These are phyloP conservation scores for Rhagologus leucostigma DNA, from an alignment of 2,113 vertebrate species.

Conservation along the genomic window DNA sequence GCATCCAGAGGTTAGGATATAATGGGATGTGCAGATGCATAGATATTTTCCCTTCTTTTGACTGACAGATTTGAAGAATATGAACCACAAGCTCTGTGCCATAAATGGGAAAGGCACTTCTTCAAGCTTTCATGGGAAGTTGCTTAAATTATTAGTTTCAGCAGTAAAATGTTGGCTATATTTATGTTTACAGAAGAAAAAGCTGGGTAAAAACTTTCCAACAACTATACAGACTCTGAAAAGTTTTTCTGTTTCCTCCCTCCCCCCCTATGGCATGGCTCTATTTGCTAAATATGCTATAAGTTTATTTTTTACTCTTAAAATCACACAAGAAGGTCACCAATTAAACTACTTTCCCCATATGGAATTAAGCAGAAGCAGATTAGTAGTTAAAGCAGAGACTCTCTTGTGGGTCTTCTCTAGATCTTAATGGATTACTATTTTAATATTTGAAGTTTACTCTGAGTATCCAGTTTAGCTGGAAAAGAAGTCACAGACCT, in stretches of 20 bases:
- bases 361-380: constrained; percentile 33
- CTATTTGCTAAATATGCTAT: constrained; percentile 3
- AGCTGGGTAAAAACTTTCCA: constrained; percentile 3
- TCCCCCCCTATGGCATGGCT: neutral
- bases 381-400: constrained; percentile 10
- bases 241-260: neutral
- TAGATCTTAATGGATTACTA: neutral
- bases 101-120: constrained; percentile 14
- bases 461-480: neutral
- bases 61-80: neutral
- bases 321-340: constrained; percentile 32
- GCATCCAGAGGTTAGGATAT: constrained; percentile 19
- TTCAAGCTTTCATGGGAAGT: neutral
- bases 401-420: neutral
- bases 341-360: constrained; percentile 15
- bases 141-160: constrained; percentile 33
- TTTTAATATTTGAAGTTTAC: constrained; percentile 20
- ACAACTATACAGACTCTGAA: neutral
- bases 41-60: constrained; percentile 33
- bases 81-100: constrained; percentile 16
- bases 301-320: constrained; percentile 28
- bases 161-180: neutral
- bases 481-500: neutral
- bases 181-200: constrained; percentile 33
- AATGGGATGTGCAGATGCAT: constrained; percentile 45